Conservation (phyloP, 1,140 invertebrate genomes). For the Heliconius eleuchia region DNA sequence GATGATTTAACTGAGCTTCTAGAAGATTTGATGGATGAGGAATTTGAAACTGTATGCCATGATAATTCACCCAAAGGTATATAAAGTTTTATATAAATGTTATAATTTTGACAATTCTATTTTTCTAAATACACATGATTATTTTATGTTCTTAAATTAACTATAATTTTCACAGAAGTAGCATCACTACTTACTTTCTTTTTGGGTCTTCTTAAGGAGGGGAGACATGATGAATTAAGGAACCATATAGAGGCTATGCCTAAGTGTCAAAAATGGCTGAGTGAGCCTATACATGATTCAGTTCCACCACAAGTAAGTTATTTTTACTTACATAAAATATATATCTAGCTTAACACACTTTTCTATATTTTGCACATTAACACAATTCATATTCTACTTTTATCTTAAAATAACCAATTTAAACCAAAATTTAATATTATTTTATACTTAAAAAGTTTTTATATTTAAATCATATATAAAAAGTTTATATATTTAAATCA, state of each 20-base stretch:
- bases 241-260: slow-evolving; percentile 68
- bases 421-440: too few species aligned
- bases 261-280: slow-evolving; percentile 71
- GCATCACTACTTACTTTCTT: slow-evolving; percentile 59
- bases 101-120: too few species aligned
- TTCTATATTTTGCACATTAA: too few species aligned
- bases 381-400: too few species aligned
- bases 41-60: slow-evolving; percentile 85
- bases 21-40: slow-evolving; percentile 85
- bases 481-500: too few species aligned
- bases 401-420: too few species aligned
- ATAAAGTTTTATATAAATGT: too few species aligned
- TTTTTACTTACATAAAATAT: background rate
- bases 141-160: slow-evolving; percentile 9
- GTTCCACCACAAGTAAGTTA: slow-evolving; percentile 70
- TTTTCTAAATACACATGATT: background rate
- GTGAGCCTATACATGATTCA: slow-evolving; percentile 66
- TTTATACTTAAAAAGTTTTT: too few species aligned
- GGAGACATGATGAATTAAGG: slow-evolving; percentile 65
- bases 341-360: background rate
- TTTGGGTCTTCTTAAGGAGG: slow-evolving; percentile 64
- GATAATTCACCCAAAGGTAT: slow-evolving; percentile 83
- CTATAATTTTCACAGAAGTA: slow-evolving; percentile 59
- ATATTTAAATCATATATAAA: too few species aligned
- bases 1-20: slow-evolving; percentile 83